Percentiles rank a stretch among this genome's conserved stretches.
phyloP scores from a whole-genome alignment of 2,888 invertebrate species.

The Drosophila mercatorum region DNA sequence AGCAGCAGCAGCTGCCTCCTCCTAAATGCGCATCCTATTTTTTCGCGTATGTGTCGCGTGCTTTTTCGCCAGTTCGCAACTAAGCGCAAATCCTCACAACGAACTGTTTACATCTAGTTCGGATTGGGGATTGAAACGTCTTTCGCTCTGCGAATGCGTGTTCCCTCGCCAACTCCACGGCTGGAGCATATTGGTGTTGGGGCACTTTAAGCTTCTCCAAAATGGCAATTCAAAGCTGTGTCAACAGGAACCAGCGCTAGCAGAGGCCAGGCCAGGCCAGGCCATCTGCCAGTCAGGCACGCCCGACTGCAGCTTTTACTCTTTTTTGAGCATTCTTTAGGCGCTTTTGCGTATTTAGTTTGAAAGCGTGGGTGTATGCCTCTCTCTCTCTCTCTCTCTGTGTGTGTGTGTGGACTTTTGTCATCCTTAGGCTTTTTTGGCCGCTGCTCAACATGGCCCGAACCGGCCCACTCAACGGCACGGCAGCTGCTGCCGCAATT shows the following conservation, averaged over 20 bases:
- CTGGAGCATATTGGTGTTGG: not conserved
- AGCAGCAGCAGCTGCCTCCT: constrained; percentile 13
- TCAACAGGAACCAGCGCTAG: not conserved
- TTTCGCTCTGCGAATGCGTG: not conserved
- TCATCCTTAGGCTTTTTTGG: constrained; percentile 62
- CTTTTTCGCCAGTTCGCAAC: constrained; percentile 52
- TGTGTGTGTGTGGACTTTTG: constrained; percentile 33
- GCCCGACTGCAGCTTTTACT: not conserved
- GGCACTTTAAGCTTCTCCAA: constrained; percentile 4
- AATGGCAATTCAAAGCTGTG: not conserved
- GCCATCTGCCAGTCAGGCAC: constrained; percentile 3
- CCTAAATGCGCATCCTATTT: constrained; percentile 18
- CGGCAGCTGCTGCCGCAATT: constrained; percentile 45
- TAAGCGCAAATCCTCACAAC: constrained; percentile 68
- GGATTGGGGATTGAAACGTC: constrained; percentile 15
- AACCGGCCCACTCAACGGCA: constrained; percentile 51
- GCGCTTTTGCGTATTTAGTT: constrained; percentile 22
- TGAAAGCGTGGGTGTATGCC: constrained; percentile 5
- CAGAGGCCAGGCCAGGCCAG: not conserved
- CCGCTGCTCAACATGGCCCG: constrained; percentile 57
- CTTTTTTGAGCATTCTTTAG: constrained; percentile 20
- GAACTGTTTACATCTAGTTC: constrained; percentile 54
- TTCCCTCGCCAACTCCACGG: not conserved
- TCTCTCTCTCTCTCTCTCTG: not conserved
- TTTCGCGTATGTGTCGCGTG: constrained; percentile 26